Evolutionary conservation across 2,797 vertebrate genomes (phyloP), one percentile per base, ranked within the genome.

Genomic region (Monodelphis domestica): DNA sequence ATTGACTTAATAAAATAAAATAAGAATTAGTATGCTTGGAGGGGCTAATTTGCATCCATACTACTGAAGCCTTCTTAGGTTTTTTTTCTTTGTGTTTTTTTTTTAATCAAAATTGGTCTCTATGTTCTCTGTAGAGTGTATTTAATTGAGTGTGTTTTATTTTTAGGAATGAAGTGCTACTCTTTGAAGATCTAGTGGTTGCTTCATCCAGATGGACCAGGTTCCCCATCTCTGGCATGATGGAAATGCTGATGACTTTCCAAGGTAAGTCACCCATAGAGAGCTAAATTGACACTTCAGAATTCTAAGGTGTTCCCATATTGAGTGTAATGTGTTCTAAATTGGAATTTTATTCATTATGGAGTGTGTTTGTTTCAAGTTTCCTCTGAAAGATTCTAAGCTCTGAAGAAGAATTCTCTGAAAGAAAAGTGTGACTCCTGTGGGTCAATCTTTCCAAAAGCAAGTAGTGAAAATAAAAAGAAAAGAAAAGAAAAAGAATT

Each of bases 61-160:
- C 2, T 9, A 50, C 10, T 84, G 6, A 6, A 70, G 5, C 0
- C 0, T 6, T 7, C 0, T 84, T n/a, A n/a, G n/a, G n/a, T n/a
- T n/a, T n/a, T n/a, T n/a, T n/a, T n/a, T n/a, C n/a, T 9, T 3
- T 1, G 45, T 84, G n/a, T 26, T 50, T 45, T 78, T 59, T 12
- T 30, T 53, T 53, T 11, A 53, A 53, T 50, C 24, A 11, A 11
- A 24, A 45, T 26, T 11, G 21, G 24, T 50, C n/a, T n/a, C n/a
- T n/a, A n/a, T n/a, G n/a, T n/a, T n/a, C n/a, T 50, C 24, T 50
- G 84, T 78, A 26, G 17, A 45, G n/a, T n/a, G n/a, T n/a, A n/a
- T n/a, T n/a, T n/a, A n/a, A n/a, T n/a, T n/a, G n/a, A n/a, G n/a
- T 84, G 21, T 24, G 2, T 45, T 78, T 78, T 50, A 21, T 12